phyloP scores from a whole-genome alignment of 2,888 invertebrate species.

The Halocaridina rubra region DNA sequence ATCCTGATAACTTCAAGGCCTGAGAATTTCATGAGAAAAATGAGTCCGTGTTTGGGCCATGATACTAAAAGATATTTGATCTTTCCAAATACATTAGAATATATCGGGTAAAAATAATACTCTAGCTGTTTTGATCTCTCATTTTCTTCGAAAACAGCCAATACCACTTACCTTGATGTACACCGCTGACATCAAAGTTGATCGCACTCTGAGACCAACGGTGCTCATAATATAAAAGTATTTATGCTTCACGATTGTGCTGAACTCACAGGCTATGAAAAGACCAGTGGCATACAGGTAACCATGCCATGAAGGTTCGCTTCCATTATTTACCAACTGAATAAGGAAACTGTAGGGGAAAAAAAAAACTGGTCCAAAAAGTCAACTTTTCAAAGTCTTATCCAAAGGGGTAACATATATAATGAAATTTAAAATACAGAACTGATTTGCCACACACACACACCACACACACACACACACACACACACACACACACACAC shows the following conservation, averaged over 20 bases:
- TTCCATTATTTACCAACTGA: constrained; percentile 72
- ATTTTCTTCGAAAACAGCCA: not conserved
- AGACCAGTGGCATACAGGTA: constrained; percentile 83
- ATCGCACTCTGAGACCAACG: constrained; percentile 72
- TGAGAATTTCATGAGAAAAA: not conserved
- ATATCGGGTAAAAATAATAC: not conserved
- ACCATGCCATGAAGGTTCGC: constrained; percentile 85
- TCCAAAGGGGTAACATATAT: too few relatives aligned
- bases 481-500: too few relatives aligned
- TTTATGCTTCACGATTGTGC: constrained; percentile 86
- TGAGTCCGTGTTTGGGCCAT: too few relatives aligned
- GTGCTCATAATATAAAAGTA: constrained; percentile 76
- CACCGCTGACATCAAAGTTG: constrained; percentile 86
- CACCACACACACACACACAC: too few relatives aligned
- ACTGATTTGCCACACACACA: too few relatives aligned
- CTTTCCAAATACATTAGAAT: too few relatives aligned
- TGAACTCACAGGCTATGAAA: constrained; percentile 79
- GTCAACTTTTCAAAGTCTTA: too few relatives aligned
- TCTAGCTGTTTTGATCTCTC: not conserved
- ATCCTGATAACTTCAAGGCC: constrained; percentile 48
- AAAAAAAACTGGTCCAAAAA: too few relatives aligned
- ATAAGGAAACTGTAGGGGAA: constrained; percentile 64
- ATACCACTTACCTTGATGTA: constrained; percentile 79
- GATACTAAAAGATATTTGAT: too few relatives aligned
- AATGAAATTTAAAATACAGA: too few relatives aligned